Evolutionary conservation across 1,140 invertebrate genomes (phyloP).

Genomic region (Ips nitidus): DNA sequence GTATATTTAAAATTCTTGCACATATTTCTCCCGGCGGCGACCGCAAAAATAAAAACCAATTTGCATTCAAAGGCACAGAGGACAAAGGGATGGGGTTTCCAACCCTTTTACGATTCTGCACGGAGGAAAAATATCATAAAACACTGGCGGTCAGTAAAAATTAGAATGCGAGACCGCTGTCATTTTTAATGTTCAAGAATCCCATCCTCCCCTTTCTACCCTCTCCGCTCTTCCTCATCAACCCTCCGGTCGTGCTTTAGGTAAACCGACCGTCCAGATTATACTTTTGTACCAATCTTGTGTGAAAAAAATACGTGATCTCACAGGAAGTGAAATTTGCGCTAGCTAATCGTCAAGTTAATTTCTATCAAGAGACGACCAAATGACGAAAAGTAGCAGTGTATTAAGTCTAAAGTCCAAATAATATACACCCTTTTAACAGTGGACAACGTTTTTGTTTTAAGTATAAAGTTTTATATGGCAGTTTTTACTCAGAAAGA

Average conservation of each 20-base stretch:
- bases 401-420: constrained; percentile 20
- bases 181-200: constrained; percentile 35
- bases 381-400: constrained; percentile 21
- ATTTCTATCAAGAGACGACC: constrained; percentile 19
- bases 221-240: background rate
- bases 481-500: constrained; percentile 19
- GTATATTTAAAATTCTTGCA: constrained; percentile 37
- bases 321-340: too few species aligned
- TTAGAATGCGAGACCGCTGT: constrained; percentile 34
- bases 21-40: constrained; percentile 31
- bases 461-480: constrained; percentile 28
- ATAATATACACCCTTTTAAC: constrained; percentile 31
- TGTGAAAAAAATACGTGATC: too few species aligned
- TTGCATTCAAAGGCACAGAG: constrained; percentile 36
- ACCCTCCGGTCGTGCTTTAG: background rate
- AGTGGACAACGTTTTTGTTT: constrained; percentile 28
- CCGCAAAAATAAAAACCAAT: constrained; percentile 36
- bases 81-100: constrained; percentile 33
- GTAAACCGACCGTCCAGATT: background rate
- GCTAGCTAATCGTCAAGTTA: background rate
- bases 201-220: constrained; percentile 3
- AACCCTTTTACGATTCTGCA: constrained; percentile 30
- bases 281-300: too few species aligned
- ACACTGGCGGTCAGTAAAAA: constrained; percentile 33
- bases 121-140: constrained; percentile 33